phyloP scores from a whole-genome alignment of 2,797 vertebrate genomes.

The Siniperca scherzeri region DNA sequence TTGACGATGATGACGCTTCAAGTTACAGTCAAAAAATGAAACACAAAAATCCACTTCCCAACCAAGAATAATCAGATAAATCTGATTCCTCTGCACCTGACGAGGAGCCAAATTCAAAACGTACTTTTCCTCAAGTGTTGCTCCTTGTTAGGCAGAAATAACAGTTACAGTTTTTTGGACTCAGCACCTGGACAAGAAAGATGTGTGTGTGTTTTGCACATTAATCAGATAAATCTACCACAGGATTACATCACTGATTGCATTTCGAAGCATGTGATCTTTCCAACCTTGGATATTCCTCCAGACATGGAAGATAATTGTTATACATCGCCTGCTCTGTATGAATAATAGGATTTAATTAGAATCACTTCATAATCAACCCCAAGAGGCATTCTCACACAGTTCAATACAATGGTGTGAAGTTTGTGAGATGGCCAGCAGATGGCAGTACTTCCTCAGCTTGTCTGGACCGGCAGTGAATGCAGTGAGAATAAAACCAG shows the following conservation, averaged over 20 bases:
- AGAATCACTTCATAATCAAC: constrained; percentile 56
- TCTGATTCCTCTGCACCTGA: not conserved
- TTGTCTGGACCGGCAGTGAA: constrained; percentile 15
- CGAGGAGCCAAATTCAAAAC: not conserved
- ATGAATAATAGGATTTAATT: constrained; percentile 64
- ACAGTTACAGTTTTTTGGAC: constrained; percentile 9
- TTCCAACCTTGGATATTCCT: constrained; percentile 20
- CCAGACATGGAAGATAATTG: constrained; percentile 44
- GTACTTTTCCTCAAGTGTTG: not conserved
- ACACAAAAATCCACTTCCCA: constrained; percentile 8
- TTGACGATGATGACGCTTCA: not conserved
- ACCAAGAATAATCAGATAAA: constrained; percentile 4
- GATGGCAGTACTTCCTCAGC: constrained; percentile 79
- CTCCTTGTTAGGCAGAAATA: not conserved
- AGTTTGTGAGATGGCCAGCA: constrained; percentile 58
- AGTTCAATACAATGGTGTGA: constrained; percentile 5
- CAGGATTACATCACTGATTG: constrained; percentile 45
- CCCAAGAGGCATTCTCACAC: constrained; percentile 24
- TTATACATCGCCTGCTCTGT: constrained; percentile 21
- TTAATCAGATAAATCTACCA: constrained; percentile 38
- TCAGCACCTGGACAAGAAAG: not conserved
- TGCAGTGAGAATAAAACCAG: constrained; percentile 34
- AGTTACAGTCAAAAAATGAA: not conserved
- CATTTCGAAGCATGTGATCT: constrained; percentile 19
- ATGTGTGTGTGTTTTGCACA: constrained; percentile 8